Base-by-base conservation (phyloP, 2,888 invertebrate species). In the Galeruca laticollis region DNA sequence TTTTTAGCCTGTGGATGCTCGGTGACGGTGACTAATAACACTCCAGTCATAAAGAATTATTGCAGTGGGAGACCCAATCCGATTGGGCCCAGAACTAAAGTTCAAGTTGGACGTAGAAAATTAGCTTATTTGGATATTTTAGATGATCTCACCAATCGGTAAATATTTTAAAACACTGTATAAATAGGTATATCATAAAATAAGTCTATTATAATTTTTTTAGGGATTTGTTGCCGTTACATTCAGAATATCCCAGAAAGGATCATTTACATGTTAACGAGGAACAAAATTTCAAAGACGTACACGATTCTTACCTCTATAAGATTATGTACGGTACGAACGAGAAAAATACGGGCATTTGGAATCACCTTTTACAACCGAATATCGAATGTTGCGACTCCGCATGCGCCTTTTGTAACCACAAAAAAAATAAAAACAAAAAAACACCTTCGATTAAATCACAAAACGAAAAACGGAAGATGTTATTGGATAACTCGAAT, bases 191-290 rank as follows among this genome's bases (percentile, higher is more conserved):
- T n/a, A n/a, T 26, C 26, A 6, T 26, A 3, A 26, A 26, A 26
- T 26, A 26, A 26, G 26, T 26, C 26, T n/a, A n/a, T n/a, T n/a
- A n/a, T n/a, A n/a, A 26, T 5, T 26, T 47, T 70, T 70, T 49
- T 18, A 78, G 75, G 37, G 82, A 82, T 67, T 47, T 82, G 37
- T 37, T 76, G 21, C 82, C 82, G 0, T 68, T 82, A 47, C 73
- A 76, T 59, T 70, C 81, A 0, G 82, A 82, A 73, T 82, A 82
- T 69, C 82, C 82, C 2, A 71, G 81, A 43, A 74, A 72, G 68
- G 78, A 80, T 26, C 21, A 57, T 18, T 3, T 54, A 9, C 40
- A 62, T 9, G 65, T 43, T 15, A 47, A 60, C 15, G 70, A 66
- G 35, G 37, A 43, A 15, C 37, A 20, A 8, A 21, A 43, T 40